Conservation (phyloP, 2,113 vertebrate genomes). For the Antidorcas marsupialis region DNA sequence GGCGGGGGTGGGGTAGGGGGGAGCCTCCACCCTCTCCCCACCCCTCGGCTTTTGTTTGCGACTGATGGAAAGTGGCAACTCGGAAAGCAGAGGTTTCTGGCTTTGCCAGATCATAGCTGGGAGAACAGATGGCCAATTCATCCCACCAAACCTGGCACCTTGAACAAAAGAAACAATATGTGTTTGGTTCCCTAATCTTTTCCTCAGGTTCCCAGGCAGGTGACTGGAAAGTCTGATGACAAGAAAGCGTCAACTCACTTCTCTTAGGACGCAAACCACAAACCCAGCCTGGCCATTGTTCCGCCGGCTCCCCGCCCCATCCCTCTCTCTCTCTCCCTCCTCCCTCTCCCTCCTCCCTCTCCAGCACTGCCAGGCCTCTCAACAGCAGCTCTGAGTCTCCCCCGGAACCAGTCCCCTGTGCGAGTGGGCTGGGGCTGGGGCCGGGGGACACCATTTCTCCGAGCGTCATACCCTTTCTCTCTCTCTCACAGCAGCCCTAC, state of each 20-base stretch:
- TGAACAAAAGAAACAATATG: constrained; percentile 82
- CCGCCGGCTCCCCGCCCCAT: neutral
- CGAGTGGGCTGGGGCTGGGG: no score
- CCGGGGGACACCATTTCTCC: neutral
- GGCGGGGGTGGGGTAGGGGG: fast-evolving
- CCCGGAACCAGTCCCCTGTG: neutral
- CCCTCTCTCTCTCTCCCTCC: neutral
- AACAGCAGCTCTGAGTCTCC: neutral
- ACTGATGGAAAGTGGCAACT: constrained; percentile 75
- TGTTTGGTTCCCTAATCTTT: constrained; percentile 79
- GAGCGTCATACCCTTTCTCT: neutral
- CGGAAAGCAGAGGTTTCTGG: constrained; percentile 76
- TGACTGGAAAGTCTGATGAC: constrained; percentile 85
- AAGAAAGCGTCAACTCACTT: constrained; percentile 74
- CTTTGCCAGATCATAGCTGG: constrained; percentile 66
- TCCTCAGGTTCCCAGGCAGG: constrained; percentile 82
- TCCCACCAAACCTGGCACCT: constrained; percentile 79
- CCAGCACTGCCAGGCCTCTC: neutral
- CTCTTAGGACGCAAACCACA: constrained; percentile 61
- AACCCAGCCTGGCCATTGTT: constrained; percentile 12
- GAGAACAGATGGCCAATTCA: constrained; percentile 85
- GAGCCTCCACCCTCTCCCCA: neutral
- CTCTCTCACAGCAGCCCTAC: neutral
- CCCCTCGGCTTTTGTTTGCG: constrained; percentile 70
- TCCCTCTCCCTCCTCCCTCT: neutral